Evolutionary conservation across 2,888 invertebrate genomes (phyloP), one percentile per base, ranked within the genome.

Genomic region (Dolichomitus sp.): DNA sequence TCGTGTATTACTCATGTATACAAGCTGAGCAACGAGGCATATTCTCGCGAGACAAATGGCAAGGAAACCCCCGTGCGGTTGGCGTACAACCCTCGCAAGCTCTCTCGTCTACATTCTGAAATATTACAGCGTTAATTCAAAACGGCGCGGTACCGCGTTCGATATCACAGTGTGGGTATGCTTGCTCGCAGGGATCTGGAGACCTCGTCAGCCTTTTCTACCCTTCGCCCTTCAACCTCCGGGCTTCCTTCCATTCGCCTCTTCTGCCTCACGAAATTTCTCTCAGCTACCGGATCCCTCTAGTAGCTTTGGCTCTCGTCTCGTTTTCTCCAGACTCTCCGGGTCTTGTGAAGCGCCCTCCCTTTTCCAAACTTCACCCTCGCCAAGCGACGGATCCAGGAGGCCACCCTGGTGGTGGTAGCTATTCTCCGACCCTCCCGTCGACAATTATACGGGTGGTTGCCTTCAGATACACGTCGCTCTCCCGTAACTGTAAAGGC

Each of bases 71-170:
- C 87, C 86, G 85, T 84, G 88, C 88, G 63, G 12, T 68, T 59
- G 50, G 37, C 54, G 14, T 50, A 50, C 66, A 40, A 40, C 45
- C 50, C 66, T 40, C 40, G 6, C 63, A 37, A 59, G 52, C 17
- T 45, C 40, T 48, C 57, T 84, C 89, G 88, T 84, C 89, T 89
- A 88, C 88, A 88, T 90, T 86, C 89, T 92, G 91, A 93, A 93
- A 93, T 93, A 93, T 92, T 91, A 92, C 87, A 90, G 92, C 91
- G 92, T 93, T 93, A 92, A 93, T 93, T 93, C 91, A 91, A 91
- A 90, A 88, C 90, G 90, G 90, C 89, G 86, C 86, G 74, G 90
- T 87, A 85, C 78, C 84, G 84, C 89, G 89, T 88, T 91, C 90
- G 89, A 90, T 90, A 90, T 88, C 80, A 33, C 63, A 14, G 48